Conservation (phyloP, 1,140 invertebrate species). For the Mycetomoellerius zeteki region DNA sequence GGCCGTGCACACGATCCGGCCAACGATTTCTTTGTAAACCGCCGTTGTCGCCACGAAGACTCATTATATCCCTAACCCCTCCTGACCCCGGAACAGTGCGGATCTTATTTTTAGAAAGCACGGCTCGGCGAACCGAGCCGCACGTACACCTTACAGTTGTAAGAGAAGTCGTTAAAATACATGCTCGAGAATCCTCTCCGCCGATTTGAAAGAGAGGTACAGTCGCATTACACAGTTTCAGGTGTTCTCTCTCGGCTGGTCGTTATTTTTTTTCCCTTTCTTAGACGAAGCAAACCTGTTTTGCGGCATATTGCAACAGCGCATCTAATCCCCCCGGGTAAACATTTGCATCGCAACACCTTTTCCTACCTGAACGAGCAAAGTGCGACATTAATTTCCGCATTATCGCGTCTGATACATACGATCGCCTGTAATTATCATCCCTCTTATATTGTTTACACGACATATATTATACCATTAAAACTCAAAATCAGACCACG, state of each 20-base stretch:
- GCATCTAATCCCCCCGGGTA: constrained; percentile 41
- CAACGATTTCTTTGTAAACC: constrained; percentile 77
- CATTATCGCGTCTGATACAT: constrained; percentile 52
- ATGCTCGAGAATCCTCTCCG: not conserved
- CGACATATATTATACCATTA: constrained; percentile 5
- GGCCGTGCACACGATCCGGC: constrained; percentile 69
- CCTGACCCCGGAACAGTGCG: constrained; percentile 60
- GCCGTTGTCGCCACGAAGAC: constrained; percentile 73
- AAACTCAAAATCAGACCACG: constrained; percentile 45
- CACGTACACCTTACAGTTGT: constrained; percentile 5
- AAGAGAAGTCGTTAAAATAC: constrained; percentile 58
- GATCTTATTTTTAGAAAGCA: constrained; percentile 71
- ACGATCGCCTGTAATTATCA: constrained; percentile 38
- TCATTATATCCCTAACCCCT: constrained; percentile 65
- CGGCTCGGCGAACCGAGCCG: constrained; percentile 28
- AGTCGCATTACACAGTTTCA: not conserved
- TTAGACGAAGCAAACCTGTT: constrained; percentile 23
- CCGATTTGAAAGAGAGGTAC: not conserved
- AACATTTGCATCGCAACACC: constrained; percentile 60
- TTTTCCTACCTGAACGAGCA: constrained; percentile 60
- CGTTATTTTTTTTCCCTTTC: constrained; percentile 32
- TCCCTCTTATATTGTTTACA: constrained; percentile 59
- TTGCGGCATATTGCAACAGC: constrained; percentile 29
- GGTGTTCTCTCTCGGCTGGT: not conserved
- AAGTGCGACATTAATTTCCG: constrained; percentile 61